Evolutionary conservation across 2,888 invertebrate genomes (phyloP), one percentile per base, ranked within the genome.

Genomic region (Brachyopa scutellaris): DNA sequence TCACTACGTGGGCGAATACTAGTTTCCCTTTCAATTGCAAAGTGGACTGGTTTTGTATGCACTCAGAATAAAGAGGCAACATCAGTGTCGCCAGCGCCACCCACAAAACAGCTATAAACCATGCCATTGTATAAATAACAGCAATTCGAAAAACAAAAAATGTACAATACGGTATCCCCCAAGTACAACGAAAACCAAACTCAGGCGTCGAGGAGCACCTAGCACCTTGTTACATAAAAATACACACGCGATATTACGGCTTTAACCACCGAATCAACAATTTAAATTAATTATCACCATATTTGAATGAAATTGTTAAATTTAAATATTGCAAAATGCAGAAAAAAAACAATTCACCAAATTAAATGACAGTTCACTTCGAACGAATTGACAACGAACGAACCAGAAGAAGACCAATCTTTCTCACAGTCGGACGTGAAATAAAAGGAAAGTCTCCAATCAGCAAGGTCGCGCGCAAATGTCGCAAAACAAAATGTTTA

Each of bases 1-100:
- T 87, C 86, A 90, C 90, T 86, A 90, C 88, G 86, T 90, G 90
- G 2, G 87, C 88, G 84, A 90, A 90, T 33, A 88, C 87, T 2
- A 90, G 84, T 84, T 88, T 86, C 21, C 90, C 90, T 49, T 86
- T 86, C 21, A 85, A 17, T 33, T 59, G 49, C 6, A 40, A 15
- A 23, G 5, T 49, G 9, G n/a, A 36, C 7, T 29, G 31, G 19
- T 13, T 69, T 51, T 59, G 17, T n/a, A 8, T 53, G 33, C 64
- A 49, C 45, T 74, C 76, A 26, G 51, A 76, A 21, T 13, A 59
- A 5, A 76, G n/a, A n/a, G n/a, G n/a, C n/a, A n/a, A n/a, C n/a
- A n/a, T n/a, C n/a, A n/a, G n/a, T n/a, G n/a, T n/a, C 13, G 76
- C 66, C 31, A 80, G 8, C 17, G n/a, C 36, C 51, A 80, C 36